Base-by-base conservation (phyloP, 2,797 vertebrate species). In the Aphelocoma californica region DNA sequence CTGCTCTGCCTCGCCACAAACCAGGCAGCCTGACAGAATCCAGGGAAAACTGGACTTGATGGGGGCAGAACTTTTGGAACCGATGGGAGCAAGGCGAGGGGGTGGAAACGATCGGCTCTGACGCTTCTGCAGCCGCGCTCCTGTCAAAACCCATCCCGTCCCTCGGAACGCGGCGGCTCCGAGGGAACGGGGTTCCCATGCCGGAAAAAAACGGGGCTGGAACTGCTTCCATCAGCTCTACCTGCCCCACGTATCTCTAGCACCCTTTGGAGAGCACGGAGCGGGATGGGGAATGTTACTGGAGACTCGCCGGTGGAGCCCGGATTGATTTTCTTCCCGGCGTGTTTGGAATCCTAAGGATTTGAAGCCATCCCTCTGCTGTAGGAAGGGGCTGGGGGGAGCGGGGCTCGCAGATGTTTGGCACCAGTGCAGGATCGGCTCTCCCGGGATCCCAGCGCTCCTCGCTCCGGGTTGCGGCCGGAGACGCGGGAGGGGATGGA, bases 381-480 rank as follows among this genome's bases (percentile, higher is more conserved):
- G 24, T 23, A 19, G 51, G 69, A 86, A 23, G 0, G 34, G 71
- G 80, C 36, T 15, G 42, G 2, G 19, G 45, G 18, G 42, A 79
- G 44, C 0, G 51, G 74, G 31, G 12, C 48, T 66, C 10, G 48
- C 94, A 89, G 84, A 56, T 56, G 48, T 93, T 70, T 89, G 94
- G 89, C 85, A 18, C 4, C 13, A 29, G 62, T 10, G n/a, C 44
- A 40, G 42, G 51, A 48, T 50, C 51, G 23, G 34, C 32, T 40
- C 44, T 53, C 31, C 29, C 5, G 1, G 34, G 8, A 6, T 66
- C 31, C 79, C 14, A 6, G 48, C 0, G 1, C 42, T 64, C 64
- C 78, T 19, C 0, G 1, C 28, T 21, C 42, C 0, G 0, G 8
- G 4, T 0, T 48, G 79, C 7, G 42, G 7, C n/a, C 10, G 38